These are phyloP conservation scores for Cheilosia variabilis DNA, from an alignment of 2,888 invertebrate genomes.

Conservation along the genomic window DNA sequence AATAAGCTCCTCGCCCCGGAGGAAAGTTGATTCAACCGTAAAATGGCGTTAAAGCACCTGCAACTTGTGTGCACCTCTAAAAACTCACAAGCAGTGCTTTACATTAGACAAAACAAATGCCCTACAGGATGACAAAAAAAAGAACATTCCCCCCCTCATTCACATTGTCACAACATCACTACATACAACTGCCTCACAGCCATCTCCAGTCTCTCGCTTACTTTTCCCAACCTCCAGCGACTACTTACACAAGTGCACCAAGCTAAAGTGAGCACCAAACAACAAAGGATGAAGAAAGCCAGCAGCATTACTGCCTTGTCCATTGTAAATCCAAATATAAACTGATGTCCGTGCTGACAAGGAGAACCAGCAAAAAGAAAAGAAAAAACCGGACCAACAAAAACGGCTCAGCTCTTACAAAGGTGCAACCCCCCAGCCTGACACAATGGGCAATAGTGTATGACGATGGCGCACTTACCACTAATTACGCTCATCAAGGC, in stretches of 20 bases:
- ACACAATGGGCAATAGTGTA: constrained; percentile 59
- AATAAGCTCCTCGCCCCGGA: no score
- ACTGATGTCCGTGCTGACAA: constrained; percentile 63
- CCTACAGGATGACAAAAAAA: no score
- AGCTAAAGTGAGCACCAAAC: constrained; percentile 4
- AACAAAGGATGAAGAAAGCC: constrained; percentile 53
- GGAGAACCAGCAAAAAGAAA: constrained; percentile 31
- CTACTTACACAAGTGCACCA: neutral
- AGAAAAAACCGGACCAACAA: neutral
- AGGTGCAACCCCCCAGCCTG: constrained; percentile 22
- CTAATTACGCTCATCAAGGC: constrained; percentile 74
- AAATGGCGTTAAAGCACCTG: no score
- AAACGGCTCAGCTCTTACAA: constrained; percentile 6
- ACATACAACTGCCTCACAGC: constrained; percentile 15
- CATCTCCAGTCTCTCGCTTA: constrained; percentile 22
- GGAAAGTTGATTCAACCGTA: no score
- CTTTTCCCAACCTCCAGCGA: neutral
- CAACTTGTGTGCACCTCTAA: no score
- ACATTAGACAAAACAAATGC: no score
- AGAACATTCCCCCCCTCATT: no score
- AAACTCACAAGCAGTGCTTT: no score
- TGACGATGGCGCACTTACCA: constrained; percentile 69
- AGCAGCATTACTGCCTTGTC: constrained; percentile 31
- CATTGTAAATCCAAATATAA: constrained; percentile 44
- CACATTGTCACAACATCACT: no score